Conservation (phyloP, 2,888 invertebrate genomes). For the Camptogramma bilineatum region DNA sequence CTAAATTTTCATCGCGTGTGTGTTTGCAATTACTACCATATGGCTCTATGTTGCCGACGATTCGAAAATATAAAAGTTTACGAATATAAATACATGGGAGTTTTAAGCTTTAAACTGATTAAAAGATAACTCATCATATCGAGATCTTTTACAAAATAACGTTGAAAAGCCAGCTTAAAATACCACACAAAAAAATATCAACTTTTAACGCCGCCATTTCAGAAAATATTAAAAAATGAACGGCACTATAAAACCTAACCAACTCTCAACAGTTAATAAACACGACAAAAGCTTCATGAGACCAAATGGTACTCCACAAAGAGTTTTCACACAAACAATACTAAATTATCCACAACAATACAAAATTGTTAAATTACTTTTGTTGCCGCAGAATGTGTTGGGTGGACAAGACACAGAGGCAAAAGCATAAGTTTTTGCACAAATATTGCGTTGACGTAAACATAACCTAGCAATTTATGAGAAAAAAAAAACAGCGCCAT, state of each 20-base stretch:
- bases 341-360: conserved; percentile 41
- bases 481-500: no score
- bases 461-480: no score
- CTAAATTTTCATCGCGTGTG: no score
- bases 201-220: conserved; percentile 7
- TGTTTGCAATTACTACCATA: no score
- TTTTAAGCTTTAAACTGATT: neutral
- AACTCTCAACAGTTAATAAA: conserved; percentile 42
- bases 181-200: neutral
- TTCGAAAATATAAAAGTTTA: no score
- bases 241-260: conserved; percentile 40
- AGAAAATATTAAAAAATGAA: conserved; percentile 31
- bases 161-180: neutral
- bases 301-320: conserved; percentile 41
- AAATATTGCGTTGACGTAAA: no score
- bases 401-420: neutral
- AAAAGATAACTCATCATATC: neutral
- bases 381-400: conserved; percentile 23
- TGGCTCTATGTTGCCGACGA: no score
- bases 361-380: conserved; percentile 44
- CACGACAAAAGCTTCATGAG: conserved; percentile 40
- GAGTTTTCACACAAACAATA: conserved; percentile 48
- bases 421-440: no score
- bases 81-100: no score
- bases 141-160: neutral